Conservation (phyloP, 2,888 invertebrate genomes). For the Microdon myrmicae region DNA sequence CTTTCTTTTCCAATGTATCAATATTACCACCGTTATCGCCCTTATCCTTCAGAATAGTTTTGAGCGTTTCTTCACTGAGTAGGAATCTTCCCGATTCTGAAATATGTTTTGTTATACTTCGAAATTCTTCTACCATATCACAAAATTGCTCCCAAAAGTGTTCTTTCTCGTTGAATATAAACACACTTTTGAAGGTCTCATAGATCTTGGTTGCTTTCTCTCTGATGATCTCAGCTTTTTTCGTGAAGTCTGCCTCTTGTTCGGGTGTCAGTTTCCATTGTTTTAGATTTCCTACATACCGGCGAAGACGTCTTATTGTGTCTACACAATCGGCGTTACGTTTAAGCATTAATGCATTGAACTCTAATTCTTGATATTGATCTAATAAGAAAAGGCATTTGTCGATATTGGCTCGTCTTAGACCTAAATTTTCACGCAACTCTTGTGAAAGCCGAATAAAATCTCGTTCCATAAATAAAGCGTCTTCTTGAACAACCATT, state of each 20-base stretch:
- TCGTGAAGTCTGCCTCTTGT: constrained; percentile 73
- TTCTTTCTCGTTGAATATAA: constrained; percentile 72
- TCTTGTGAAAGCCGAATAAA: constrained; percentile 62
- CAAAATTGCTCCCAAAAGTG: constrained; percentile 80
- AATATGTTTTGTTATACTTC: constrained; percentile 73
- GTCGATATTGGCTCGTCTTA: constrained; percentile 74
- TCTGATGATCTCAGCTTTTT: constrained; percentile 77
- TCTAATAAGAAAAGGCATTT: constrained; percentile 77
- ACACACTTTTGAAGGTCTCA: constrained; percentile 69
- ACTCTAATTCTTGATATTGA: constrained; percentile 67
- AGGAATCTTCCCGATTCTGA: constrained; percentile 60
- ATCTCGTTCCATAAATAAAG: constrained; percentile 61
- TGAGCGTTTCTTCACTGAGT: constrained; percentile 59
- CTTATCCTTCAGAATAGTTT: constrained; percentile 55
- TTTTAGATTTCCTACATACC: constrained; percentile 82
- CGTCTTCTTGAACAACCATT: constrained; percentile 62
- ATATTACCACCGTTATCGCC: constrained; percentile 21
- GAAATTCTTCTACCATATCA: constrained; percentile 75
- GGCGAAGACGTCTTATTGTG: constrained; percentile 79
- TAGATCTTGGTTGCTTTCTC: constrained; percentile 73
- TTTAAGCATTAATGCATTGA: constrained; percentile 79
- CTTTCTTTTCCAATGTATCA: constrained; percentile 8
- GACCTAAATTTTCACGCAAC: constrained; percentile 63
- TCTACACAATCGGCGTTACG: constrained; percentile 84
- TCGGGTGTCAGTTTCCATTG: constrained; percentile 76